Evolutionary conservation across 1,140 invertebrate genomes (phyloP).

Genomic region (Heliconius melpomene): DNA sequence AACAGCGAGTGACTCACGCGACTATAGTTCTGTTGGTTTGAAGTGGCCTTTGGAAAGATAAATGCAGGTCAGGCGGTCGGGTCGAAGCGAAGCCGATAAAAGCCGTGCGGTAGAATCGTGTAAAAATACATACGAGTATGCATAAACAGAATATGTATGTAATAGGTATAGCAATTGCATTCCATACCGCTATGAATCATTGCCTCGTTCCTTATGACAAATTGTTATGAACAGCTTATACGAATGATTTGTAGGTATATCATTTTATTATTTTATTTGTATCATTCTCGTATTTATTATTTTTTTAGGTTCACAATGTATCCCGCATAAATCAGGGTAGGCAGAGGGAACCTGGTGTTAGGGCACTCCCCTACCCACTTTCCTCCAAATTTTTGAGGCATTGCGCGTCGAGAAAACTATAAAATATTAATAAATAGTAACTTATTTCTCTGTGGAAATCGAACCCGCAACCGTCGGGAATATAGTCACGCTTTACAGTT

Average conservation of each 20-base stretch:
- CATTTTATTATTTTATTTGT: neutral
- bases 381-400: too few species aligned
- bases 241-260: conserved; percentile 4
- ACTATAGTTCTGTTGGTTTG: conserved; percentile 38
- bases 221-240: conserved; percentile 32
- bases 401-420: too few species aligned
- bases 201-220: conserved; percentile 32
- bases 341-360: too few species aligned
- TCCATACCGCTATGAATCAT: conserved; percentile 21
- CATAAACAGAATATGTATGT: neutral
- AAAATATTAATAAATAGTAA: too few species aligned
- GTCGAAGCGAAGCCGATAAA: conserved; percentile 43
- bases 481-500: neutral
- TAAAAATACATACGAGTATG: conserved; percentile 28
- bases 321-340: too few species aligned
- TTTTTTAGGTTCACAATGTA: too few species aligned
- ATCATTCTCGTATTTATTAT: too few species aligned
- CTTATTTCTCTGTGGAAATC: too few species aligned
- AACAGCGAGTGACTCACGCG: conserved; percentile 63
- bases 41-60: conserved; percentile 50
- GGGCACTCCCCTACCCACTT: too few species aligned
- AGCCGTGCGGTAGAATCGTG: conserved; percentile 40
- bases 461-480: too few species aligned
- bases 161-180: neutral
- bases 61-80: conserved; percentile 50